Conservation (phyloP, 2,888 invertebrate genomes). For the Eremobia ochroleuca region DNA sequence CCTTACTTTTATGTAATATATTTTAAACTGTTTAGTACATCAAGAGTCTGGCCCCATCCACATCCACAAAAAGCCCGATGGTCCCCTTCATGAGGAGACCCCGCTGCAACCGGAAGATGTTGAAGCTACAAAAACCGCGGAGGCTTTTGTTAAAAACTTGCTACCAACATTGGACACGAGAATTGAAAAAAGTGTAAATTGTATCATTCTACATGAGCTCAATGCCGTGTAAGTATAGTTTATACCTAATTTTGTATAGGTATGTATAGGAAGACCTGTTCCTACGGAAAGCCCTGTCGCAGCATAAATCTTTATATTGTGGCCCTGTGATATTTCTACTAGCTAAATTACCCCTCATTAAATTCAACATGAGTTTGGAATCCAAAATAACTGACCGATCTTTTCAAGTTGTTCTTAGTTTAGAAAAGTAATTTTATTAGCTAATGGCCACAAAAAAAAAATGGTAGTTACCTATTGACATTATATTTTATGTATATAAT, state of each 20-base stretch:
- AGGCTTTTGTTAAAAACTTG: neutral
- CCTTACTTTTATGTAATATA: neutral
- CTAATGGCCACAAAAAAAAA: neutral
- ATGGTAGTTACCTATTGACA: neutral
- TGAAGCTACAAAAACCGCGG: constrained; percentile 4
- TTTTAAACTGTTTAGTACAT: constrained; percentile 12
- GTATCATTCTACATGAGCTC: constrained; percentile 12
- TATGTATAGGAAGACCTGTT: neutral
- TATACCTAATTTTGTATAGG: neutral
- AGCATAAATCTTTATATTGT: too few relatives aligned
- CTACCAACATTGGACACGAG: constrained; percentile 7
- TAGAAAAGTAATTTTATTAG: neutral
- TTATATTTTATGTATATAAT: neutral
- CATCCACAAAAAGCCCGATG: constrained; percentile 21
- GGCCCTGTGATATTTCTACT: neutral
- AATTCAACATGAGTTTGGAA: neutral
- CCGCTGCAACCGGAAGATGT: constrained; percentile 17
- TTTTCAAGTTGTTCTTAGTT: neutral
- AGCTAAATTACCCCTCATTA: neutral
- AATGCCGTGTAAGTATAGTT: constrained; percentile 16
- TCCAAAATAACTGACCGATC: neutral
- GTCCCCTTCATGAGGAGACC: neutral
- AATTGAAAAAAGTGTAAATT: neutral
- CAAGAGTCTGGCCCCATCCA: constrained; percentile 26
- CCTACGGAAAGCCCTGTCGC: neutral